Evolutionary conservation across 2,797 vertebrate genomes (phyloP), one percentile per base, ranked within the genome.

Genomic region (Spea hammondii): DNA sequence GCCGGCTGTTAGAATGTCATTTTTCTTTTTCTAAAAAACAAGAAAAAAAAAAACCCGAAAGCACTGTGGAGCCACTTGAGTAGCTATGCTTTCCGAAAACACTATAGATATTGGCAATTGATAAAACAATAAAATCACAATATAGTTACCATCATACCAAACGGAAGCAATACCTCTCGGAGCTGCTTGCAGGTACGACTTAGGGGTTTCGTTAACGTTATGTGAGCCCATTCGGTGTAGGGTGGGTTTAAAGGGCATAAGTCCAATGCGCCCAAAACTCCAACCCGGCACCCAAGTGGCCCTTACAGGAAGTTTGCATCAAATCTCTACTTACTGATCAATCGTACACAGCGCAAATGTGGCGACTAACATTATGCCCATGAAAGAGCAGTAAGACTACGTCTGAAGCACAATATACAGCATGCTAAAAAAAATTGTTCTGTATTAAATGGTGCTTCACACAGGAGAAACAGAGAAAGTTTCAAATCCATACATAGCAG

Each of bases 111-210:
- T 91, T 86, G 93, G 90, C 92, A 92, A 94, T 91, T 89, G 88
- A 92, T 92, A 91, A 92, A 95, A 94, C 92, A 90, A 85, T 93
- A 92, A 96, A 94, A 94, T 93, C 93, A 97, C 93, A 88, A 92
- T 90, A 94, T 91, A 91, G 92, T 92, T 90, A 94, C 91, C 88
- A 87, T 91, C 89, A 93, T 88, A 93, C 90, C 89, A 89, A 86
- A 90, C 44, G 73, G 91, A 89, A 87, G 89, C 88, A 89, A 86
- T 74, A 65, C 70, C 81, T 85, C 84, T 84, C 84, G 86, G 83
- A 86, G 83, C 84, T 89, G 87, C 90, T 89, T 89, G 88, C 82
- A 86, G 91, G 91, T 90, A 92, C 90, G 84, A 84, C 89, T 86
- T 89, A 90, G 91, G 89, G 91, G 55, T 69, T 76, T 45, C 32